A percentile compares a stretch with the other conserved stretches of the same genome.
phyloP scores from a whole-genome alignment of 2,113 vertebrate species.

The Tachysurus fulvidraco region DNA sequence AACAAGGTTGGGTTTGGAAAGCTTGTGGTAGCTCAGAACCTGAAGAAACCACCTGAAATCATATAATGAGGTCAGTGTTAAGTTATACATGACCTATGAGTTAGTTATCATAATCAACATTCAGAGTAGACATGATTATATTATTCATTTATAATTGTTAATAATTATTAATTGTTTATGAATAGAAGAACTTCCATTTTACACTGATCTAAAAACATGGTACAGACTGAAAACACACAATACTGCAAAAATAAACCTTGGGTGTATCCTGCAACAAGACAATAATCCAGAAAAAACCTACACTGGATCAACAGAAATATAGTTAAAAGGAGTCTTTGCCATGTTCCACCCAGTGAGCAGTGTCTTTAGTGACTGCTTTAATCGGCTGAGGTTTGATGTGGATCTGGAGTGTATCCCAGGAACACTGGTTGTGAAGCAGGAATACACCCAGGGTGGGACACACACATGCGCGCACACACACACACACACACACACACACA shows the following conservation, averaged over 20 bases:
- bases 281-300: not conserved
- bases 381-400: not conserved
- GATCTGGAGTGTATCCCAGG: not conserved
- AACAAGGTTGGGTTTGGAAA: conserved; percentile 78
- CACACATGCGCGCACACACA: not conserved
- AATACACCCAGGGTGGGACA: not conserved
- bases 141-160: not conserved
- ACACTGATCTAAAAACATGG: not conserved
- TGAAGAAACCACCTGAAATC: conserved; percentile 87
- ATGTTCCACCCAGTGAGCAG: not conserved
- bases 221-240: not conserved
- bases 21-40: conserved; percentile 79
- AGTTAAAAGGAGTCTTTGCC: not conserved
- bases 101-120: not conserved
- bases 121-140: not conserved
- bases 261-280: not conserved
- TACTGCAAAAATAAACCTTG: not conserved
- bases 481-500: too few species aligned
- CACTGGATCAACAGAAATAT: not conserved
- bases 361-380: not conserved
- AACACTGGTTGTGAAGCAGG: not conserved
- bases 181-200: not conserved
- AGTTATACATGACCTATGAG: not conserved
- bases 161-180: not conserved
- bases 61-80: conserved; percentile 14